These are phyloP conservation scores for Vannuccia rotundouncinata DNA, from an alignment of 2,888 invertebrate species.

Conservation along the genomic window DNA sequence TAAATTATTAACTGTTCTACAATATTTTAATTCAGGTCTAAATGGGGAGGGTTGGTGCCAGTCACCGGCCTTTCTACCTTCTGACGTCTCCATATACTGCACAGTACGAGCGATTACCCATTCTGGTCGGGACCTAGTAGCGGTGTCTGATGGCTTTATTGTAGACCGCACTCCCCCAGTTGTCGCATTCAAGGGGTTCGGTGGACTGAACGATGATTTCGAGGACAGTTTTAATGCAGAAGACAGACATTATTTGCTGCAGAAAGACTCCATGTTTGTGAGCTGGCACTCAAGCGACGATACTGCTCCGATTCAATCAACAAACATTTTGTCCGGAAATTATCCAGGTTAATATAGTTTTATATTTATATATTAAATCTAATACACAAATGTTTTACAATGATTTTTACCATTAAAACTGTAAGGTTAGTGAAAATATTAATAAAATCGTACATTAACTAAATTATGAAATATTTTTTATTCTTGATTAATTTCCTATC, in stretches of 20 bases:
- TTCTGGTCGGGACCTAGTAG: conserved; percentile 44
- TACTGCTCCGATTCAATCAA: not conserved
- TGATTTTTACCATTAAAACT: no score
- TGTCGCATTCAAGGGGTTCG: conserved; percentile 41
- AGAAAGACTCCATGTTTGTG: not conserved
- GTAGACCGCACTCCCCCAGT: conserved; percentile 44
- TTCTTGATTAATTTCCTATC: no score
- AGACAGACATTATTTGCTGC: not conserved
- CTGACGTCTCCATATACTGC: not conserved
- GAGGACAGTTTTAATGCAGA: not conserved
- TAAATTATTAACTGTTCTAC: no score
- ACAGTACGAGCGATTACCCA: conserved; percentile 44
- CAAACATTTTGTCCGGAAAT: not conserved
- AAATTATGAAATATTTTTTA: no score
- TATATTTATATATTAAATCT: no score
- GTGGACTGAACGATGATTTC: not conserved
- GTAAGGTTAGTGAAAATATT: no score
- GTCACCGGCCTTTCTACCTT: not conserved
- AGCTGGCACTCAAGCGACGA: not conserved
- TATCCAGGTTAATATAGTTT: not conserved
- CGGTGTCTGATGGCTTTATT: conserved; percentile 45
- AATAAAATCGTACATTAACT: no score
- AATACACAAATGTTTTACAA: no score
- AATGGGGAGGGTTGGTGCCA: conserved; percentile 9
- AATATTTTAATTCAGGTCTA: no score